Evolutionary conservation across 2,113 vertebrate species (phyloP).

Genomic region (Calidris pugnax): DNA sequence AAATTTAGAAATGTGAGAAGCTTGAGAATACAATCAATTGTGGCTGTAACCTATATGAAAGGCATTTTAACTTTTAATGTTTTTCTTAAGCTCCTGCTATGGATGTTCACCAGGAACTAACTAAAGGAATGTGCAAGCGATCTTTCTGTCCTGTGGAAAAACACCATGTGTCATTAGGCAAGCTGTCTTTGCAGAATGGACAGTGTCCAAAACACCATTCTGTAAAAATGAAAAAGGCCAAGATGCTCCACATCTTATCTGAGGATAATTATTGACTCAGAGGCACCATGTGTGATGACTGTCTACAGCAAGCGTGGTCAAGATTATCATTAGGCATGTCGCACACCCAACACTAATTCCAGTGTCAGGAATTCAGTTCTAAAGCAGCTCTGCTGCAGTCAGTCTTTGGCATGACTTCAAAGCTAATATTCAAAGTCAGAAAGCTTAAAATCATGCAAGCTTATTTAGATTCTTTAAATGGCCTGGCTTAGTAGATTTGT

Average conservation of each 20-base stretch:
- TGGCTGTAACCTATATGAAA: neutral
- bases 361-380: conserved; percentile 68
- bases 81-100: neutral
- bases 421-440: conserved; percentile 71
- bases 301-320: conserved; percentile 36
- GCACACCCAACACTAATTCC: conserved; percentile 63
- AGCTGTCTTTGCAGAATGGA: conserved; percentile 58
- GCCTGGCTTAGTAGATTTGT: conserved; percentile 65
- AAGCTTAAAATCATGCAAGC: conserved; percentile 66
- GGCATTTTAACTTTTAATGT: neutral
- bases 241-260: conserved; percentile 71
- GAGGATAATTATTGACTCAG: conserved; percentile 69
- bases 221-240: conserved; percentile 62
- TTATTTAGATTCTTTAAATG: conserved; percentile 72
- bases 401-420: conserved; percentile 73
- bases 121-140: neutral
- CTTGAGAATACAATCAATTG: neutral
- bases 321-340: conserved; percentile 64
- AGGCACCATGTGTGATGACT: conserved; percentile 62
- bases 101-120: neutral
- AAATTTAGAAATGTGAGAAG: neutral
- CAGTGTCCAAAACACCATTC: conserved; percentile 58
- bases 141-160: conserved; percentile 35
- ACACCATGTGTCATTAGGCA: conserved; percentile 31
- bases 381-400: conserved; percentile 54